Base-by-base conservation (phyloP, 2,888 invertebrate species). In the Gasteruption jaculator region DNA sequence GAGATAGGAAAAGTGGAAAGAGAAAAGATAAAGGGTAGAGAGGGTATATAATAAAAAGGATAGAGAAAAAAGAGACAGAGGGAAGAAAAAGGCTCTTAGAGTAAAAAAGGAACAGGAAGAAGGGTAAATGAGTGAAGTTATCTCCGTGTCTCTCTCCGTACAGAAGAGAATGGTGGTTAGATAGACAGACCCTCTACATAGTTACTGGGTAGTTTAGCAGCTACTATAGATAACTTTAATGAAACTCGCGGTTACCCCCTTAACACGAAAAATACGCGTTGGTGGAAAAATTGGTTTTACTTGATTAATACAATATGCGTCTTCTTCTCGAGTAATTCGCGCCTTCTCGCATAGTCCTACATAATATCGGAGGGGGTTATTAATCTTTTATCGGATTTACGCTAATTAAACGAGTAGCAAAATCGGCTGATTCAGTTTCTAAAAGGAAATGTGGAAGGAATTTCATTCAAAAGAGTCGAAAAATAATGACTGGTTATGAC, bases 261-360 rank as follows among this genome's bases (percentile, higher is more conserved):
- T 60, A 59, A 55, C 55, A 53, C 51, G 58, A 54, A 56, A n/a
- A 62, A 61, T 61, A 57, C 54, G 57, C 50, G n/a, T n/a, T 55
- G 48, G 43, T 52, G 52, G 54, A 57, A 61, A 61, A 61, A 58
- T 58, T 59, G 58, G 58, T 63, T 62, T 58, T 56, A 56, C 53
- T 59, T 58, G 54, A 61, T 62, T 62, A 60, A 61, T 53, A 53
- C 58, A 58, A 61, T 60, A 56, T 45, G 26, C 22, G 10, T 27
- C 29, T n/a, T n/a, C n/a, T n/a, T n/a, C n/a, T n/a, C n/a, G n/a
- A n/a, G n/a, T n/a, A n/a, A n/a, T n/a, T n/a, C n/a, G n/a, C n/a
- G n/a, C n/a, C n/a, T n/a, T n/a, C n/a, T n/a, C n/a, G n/a, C n/a
- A n/a, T n/a, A n/a, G n/a, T n/a, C n/a, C n/a, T n/a, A n/a, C n/a